Base-by-base conservation (phyloP, 1,140 invertebrate species). In the Panonychus citri region DNA sequence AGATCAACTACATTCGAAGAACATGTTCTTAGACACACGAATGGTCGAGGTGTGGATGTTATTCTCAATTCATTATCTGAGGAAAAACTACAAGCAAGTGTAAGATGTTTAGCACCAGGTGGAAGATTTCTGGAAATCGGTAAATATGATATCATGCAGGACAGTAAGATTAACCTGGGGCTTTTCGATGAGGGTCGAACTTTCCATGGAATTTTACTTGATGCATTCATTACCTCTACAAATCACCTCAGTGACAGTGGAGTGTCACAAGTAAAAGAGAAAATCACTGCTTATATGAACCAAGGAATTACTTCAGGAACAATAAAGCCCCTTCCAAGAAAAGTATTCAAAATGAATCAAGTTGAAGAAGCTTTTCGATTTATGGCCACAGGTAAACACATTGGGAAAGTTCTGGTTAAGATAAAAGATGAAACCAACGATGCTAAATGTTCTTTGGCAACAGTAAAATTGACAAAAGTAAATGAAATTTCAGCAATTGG, bases 361-460 rank as follows among this genome's bases (percentile, higher is more conserved):
- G 76, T 87, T n/a, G 89, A 95, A 69, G 81, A 87, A 67, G 89
- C 88, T 3, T 95, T 94, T 74, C 75, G 79, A 60, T 96, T 78
- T 66, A 95, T 97, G 86, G 89, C 88, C n/a, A 80, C 84, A 1
- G 90, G 90, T 40, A 91, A 89, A 72, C 90, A 96, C 69, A 91
- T 94, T 59, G 91, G 91, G 62, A 96, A 96, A 75, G 89, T 97
- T 15, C 43, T 76, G 2, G 15, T 61, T 13, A 28, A 62, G 56
- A 60, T 70, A n/a, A 55, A 62, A 55, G 65, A 67, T 15, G 66
- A 68, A 59, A 64, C 65, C 42, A 19, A 24, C 5, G 24, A 46
- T 17, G 4, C 5, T 5, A 26, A n/a, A n/a, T 53, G 8, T 42
- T 15, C 73, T 27, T 58, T 51, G n/a, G 25, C 40, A 30, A 43